Evolutionary conservation across 2,888 invertebrate genomes (phyloP).

Genomic region (Epinotia ramella): DNA sequence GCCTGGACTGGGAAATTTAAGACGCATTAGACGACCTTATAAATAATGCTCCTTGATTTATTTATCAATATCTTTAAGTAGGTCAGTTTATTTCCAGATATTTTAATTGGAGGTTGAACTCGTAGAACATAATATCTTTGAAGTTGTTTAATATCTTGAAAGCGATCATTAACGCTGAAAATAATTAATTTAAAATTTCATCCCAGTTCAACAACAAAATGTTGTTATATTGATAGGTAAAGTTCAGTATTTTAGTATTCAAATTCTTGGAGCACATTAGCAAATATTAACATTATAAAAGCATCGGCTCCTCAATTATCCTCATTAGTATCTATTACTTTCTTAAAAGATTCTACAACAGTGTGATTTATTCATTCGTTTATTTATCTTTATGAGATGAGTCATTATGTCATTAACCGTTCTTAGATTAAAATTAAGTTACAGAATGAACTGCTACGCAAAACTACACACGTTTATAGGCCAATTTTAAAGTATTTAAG

Average conservation of each 20-base stretch:
- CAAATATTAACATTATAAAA: too few relatives aligned
- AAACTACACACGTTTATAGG: too few relatives aligned
- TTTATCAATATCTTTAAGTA: conserved; percentile 23
- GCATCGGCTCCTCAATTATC: too few relatives aligned
- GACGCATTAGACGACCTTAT: conserved; percentile 56
- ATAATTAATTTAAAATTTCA: background rate
- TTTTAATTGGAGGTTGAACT: background rate
- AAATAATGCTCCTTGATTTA: conserved; percentile 55
- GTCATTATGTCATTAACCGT: too few relatives aligned
- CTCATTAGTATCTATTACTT: too few relatives aligned
- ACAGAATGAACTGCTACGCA: too few relatives aligned
- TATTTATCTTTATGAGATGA: too few relatives aligned
- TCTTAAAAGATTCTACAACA: too few relatives aligned
- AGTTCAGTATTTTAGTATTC: background rate
- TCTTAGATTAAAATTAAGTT: too few relatives aligned
- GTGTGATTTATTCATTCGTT: too few relatives aligned
- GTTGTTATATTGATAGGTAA: background rate
- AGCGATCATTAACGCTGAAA: background rate
- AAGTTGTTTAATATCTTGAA: conserved; percentile 15
- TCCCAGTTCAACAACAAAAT: background rate
- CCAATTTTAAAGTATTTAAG: too few relatives aligned
- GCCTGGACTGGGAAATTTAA: conserved; percentile 45
- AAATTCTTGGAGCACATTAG: background rate
- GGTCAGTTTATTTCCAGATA: conserved; percentile 3
- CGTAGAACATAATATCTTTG: background rate